Percentiles rank a stretch among this genome's conserved stretches.
These are phyloP conservation scores for Drosophila kepulauana DNA, from an alignment of 1,140 invertebrate species.

Conservation along the genomic window DNA sequence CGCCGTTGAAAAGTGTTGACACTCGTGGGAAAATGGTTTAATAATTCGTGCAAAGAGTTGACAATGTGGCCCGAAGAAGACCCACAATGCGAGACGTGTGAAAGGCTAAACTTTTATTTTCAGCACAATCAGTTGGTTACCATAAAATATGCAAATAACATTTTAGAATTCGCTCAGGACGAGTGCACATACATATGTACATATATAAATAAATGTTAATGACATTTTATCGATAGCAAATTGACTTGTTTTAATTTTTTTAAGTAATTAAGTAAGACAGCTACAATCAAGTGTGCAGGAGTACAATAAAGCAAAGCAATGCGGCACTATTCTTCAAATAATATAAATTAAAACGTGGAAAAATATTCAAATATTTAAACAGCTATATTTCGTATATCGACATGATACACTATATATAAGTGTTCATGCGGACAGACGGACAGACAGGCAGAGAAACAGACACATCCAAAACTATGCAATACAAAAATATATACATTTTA, in stretches of 20 bases:
- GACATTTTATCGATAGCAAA: background rate
- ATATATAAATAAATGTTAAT: background rate
- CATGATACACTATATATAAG: too few species aligned
- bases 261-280: too few species aligned
- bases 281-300: too few species aligned
- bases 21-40: slow-evolving; percentile 83
- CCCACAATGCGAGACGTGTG: slow-evolving; percentile 44
- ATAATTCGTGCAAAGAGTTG: slow-evolving; percentile 82
- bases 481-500: too few species aligned
- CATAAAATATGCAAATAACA: slow-evolving; percentile 55
- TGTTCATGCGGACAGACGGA: too few species aligned
- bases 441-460: too few species aligned
- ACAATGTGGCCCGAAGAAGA: slow-evolving; percentile 52
- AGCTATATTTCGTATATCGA: too few species aligned
- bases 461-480: too few species aligned
- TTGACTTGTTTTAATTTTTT: background rate
- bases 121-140: slow-evolving; percentile 16
- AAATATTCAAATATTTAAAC: too few species aligned
- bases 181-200: background rate
- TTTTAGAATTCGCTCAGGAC: background rate
- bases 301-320: too few species aligned
- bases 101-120: slow-evolving; percentile 71
- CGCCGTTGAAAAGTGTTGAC: slow-evolving; percentile 70
- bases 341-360: too few species aligned
- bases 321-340: too few species aligned